Percentiles rank a stretch among this genome's conserved stretches.
Evolutionary conservation across 2,797 vertebrate genomes (phyloP).

Genomic region (Antennarius maculatus): DNA sequence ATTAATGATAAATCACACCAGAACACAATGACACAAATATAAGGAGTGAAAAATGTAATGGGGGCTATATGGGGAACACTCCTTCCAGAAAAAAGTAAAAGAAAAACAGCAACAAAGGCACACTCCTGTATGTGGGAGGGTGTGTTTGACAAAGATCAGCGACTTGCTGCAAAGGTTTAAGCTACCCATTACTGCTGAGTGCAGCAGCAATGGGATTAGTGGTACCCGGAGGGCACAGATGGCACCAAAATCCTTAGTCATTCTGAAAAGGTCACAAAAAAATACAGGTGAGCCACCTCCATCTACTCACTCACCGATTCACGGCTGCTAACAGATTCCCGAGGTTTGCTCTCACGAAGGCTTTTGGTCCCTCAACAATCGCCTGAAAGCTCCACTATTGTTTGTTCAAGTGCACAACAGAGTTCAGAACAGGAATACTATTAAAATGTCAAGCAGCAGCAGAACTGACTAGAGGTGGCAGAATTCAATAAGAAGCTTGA

Average conservation of each 20-base stretch:
- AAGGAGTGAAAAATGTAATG: constrained; percentile 21
- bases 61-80: no score
- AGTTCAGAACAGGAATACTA: constrained; percentile 43
- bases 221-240: constrained; percentile 77
- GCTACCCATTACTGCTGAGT: constrained; percentile 72
- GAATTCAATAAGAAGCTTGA: constrained; percentile 45
- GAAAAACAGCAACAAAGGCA: constrained; percentile 17
- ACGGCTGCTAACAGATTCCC: constrained; percentile 47
- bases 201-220: constrained; percentile 72
- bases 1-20: constrained; percentile 41
- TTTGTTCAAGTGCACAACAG: constrained; percentile 45
- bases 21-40: constrained; percentile 25
- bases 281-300: constrained; percentile 54
- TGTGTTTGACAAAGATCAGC: constrained; percentile 39
- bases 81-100: constrained; percentile 16
- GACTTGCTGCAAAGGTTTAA: constrained; percentile 60
- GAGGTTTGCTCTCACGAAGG: constrained; percentile 17
- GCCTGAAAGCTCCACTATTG: constrained; percentile 43
- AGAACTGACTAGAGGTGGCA: constrained; percentile 31
- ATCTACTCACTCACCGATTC: constrained; percentile 44
- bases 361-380: constrained; percentile 57
- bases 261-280: constrained; percentile 73
- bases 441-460: constrained; percentile 53
- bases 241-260: constrained; percentile 68
- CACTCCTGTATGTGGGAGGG: constrained; percentile 11